Conservation (phyloP, 2,888 invertebrate species). For the Isotomurus palustris region DNA sequence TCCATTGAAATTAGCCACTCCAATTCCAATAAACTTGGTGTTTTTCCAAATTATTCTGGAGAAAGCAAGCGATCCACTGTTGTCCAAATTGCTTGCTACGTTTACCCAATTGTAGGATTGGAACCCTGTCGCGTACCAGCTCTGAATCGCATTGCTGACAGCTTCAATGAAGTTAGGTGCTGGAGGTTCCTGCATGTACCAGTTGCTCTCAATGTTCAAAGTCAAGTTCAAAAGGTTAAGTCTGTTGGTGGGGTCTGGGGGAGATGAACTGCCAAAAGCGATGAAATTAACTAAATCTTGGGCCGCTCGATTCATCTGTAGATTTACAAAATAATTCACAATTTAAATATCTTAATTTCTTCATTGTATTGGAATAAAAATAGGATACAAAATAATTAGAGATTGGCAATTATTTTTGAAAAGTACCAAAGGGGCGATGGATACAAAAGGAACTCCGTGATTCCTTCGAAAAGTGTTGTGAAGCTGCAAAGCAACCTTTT, state of each 20-base stretch:
- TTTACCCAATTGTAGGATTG: slow-evolving; percentile 21
- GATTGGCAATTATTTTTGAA: no score
- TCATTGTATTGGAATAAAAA: no score
- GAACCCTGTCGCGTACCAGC: slow-evolving; percentile 29
- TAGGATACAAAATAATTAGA: no score
- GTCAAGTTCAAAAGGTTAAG: slow-evolving; percentile 5
- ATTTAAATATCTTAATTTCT: no score
- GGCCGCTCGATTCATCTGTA: slow-evolving; percentile 16
- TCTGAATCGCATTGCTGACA: slow-evolving; percentile 28
- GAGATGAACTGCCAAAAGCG: slow-evolving; percentile 5
- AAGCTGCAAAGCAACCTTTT: slow-evolving; percentile 20
- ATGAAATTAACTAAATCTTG: slow-evolving; percentile 19
- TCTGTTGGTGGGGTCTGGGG: background rate
- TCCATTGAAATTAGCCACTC: slow-evolving; percentile 10
- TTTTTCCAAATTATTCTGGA: slow-evolving; percentile 24
- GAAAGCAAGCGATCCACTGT: slow-evolving; percentile 19
- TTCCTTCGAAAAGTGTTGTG: slow-evolving; percentile 26
- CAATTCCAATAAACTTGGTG: slow-evolving; percentile 23
- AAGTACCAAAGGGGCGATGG: slow-evolving; percentile 15
- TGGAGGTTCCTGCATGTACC: slow-evolving; percentile 26
- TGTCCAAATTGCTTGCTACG: slow-evolving; percentile 17
- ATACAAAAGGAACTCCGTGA: slow-evolving; percentile 18
- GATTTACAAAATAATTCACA: no score
- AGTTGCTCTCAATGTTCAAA: slow-evolving; percentile 26
- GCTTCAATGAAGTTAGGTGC: slow-evolving; percentile 9